Evolutionary conservation across 2,113 vertebrate species (phyloP).

Genomic region (Chaenogobius annularis): DNA sequence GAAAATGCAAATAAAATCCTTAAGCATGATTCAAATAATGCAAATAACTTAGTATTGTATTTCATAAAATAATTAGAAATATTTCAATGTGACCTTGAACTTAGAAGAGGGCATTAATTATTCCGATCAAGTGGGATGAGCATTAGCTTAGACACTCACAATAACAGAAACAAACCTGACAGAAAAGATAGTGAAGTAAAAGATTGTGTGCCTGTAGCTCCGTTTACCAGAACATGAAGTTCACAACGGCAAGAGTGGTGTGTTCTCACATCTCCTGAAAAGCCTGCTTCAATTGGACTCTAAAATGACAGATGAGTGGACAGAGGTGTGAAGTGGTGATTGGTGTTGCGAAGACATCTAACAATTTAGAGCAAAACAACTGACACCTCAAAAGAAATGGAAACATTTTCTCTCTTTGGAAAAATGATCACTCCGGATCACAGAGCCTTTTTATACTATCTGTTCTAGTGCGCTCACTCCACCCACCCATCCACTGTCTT

Average conservation of each 20-base stretch:
- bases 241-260: constrained; percentile 32
- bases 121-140: neutral
- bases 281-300: constrained; percentile 33
- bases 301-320: constrained; percentile 48
- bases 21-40: neutral
- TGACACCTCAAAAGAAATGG: constrained; percentile 28
- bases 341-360: constrained; percentile 47
- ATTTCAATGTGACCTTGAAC: neutral
- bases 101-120: neutral
- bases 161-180: neutral
- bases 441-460: constrained; percentile 19
- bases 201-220: neutral
- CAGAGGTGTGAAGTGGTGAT: constrained; percentile 51
- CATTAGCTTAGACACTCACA: neutral
- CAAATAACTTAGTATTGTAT: neutral
- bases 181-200: neutral
- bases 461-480: constrained; percentile 6
- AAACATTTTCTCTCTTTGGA: constrained; percentile 18
- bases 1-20: neutral
- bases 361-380: constrained; percentile 32
- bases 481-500: constrained; percentile 19
- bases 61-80: neutral
- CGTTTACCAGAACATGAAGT: constrained; percentile 10
- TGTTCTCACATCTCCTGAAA: constrained; percentile 31
- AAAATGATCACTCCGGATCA: constrained; percentile 31